Conservation (phyloP, 2,113 vertebrate species). For the Actinemys pallida region DNA sequence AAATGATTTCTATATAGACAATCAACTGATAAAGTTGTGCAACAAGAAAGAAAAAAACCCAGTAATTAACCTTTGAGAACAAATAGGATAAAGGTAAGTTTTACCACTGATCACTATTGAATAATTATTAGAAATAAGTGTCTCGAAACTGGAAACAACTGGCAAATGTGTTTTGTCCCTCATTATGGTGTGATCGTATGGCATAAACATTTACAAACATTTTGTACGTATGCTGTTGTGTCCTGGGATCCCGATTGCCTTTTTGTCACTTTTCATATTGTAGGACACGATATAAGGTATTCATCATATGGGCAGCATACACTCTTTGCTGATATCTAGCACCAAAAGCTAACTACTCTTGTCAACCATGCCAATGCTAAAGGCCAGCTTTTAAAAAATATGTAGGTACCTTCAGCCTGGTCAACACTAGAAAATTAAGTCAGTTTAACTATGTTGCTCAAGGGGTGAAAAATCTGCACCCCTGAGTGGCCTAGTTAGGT, state of each 20-base stretch:
- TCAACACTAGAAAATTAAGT: too few species aligned
- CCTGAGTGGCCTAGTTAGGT: too few species aligned
- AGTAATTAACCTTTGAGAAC: not conserved
- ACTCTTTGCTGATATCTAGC: not conserved
- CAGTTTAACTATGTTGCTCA: too few species aligned
- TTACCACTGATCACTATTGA: not conserved
- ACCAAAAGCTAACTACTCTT: not conserved
- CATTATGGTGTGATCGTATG: not conserved
- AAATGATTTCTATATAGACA: not conserved
- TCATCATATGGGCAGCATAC: not conserved
- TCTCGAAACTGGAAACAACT: not conserved
- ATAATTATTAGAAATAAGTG: not conserved
- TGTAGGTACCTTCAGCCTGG: too few species aligned
- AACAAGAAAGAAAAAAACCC: not conserved
- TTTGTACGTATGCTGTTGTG: not conserved
- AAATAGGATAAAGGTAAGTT: fast-evolving
- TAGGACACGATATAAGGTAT: not conserved
- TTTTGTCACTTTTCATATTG: not conserved
- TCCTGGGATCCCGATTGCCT: not conserved
- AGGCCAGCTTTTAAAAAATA: not conserved
- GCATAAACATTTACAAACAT: not conserved
- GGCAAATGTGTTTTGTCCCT: not conserved
- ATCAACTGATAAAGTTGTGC: not conserved
- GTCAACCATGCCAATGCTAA: not conserved
- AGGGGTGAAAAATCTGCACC: too few species aligned